Conservation (phyloP, 1,140 invertebrate species). For the Pteromalus puparum region DNA sequence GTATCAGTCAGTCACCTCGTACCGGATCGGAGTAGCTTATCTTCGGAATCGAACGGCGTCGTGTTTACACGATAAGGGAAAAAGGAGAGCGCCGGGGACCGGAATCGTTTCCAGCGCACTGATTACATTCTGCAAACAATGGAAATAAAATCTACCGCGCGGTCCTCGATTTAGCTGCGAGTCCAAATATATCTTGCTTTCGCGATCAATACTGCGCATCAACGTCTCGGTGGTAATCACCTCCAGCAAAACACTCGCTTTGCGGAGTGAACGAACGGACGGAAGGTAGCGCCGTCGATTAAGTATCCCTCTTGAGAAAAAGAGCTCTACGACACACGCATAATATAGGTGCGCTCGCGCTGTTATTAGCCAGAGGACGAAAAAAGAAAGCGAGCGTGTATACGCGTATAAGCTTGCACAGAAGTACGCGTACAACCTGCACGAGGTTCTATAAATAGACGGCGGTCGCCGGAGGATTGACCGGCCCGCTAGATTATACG, state of each 20-base stretch:
- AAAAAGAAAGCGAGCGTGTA: not conserved
- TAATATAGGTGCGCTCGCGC: not conserved
- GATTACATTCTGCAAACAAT: not conserved
- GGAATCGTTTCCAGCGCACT: not conserved
- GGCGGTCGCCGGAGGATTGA: slow-evolving; percentile 54
- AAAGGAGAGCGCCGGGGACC: not conserved
- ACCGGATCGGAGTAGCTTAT: not conserved
- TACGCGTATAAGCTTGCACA: not conserved
- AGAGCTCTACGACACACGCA: not conserved
- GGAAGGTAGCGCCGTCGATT: not conserved
- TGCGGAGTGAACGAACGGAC: not conserved
- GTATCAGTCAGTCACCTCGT: not conserved
- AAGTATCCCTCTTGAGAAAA: not conserved
- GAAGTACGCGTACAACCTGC: not conserved
- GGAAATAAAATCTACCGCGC: not conserved
- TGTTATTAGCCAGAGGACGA: not conserved
- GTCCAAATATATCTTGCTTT: too few relatives aligned
- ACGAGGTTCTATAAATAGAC: slow-evolving; percentile 56
- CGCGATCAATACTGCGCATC: too few relatives aligned
- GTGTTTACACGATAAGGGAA: not conserved
- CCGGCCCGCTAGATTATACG: slow-evolving; percentile 59
- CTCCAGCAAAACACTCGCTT: not conserved
- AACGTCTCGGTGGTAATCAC: not conserved
- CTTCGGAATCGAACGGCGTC: not conserved
- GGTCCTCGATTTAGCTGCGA: too few relatives aligned